phyloP scores from a whole-genome alignment of 2,888 invertebrate species.

The Cheilosia urbana region DNA sequence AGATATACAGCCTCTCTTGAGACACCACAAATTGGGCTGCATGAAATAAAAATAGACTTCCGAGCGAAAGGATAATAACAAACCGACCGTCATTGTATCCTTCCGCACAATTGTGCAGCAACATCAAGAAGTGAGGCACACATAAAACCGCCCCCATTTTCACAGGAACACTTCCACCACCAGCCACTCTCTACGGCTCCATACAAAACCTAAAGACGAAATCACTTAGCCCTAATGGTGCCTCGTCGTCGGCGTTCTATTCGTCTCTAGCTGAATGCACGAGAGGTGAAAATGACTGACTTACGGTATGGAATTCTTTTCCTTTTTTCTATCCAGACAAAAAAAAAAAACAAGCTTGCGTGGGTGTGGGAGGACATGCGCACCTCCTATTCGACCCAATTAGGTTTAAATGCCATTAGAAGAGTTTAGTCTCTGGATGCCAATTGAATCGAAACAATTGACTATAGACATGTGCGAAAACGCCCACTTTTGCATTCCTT shows the following conservation, averaged over 20 bases:
- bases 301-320: slow-evolving; percentile 40
- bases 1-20: slow-evolving; percentile 53
- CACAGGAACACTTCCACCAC: not conserved
- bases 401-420: slow-evolving; percentile 71
- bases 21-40: slow-evolving; percentile 37
- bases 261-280: slow-evolving; percentile 56
- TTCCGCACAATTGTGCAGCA: slow-evolving; percentile 69
- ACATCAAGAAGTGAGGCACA: slow-evolving; percentile 38
- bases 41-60: slow-evolving; percentile 21
- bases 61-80: slow-evolving; percentile 51
- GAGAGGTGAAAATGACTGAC: slow-evolving; percentile 74
- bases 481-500: slow-evolving; percentile 66
- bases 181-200: slow-evolving; percentile 23
- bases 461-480: slow-evolving; percentile 61
- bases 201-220: slow-evolving; percentile 66
- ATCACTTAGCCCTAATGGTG: slow-evolving; percentile 75
- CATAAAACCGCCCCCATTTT: slow-evolving; percentile 62
- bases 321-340: not conserved
- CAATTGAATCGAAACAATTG: slow-evolving; percentile 72
- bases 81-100: slow-evolving; percentile 68
- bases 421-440: slow-evolving; percentile 55
- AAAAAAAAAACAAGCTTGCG: not conserved
- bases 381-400: slow-evolving; percentile 71
- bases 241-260: slow-evolving; percentile 61
- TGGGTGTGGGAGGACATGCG: slow-evolving; percentile 70